phyloP scores from a whole-genome alignment of 2,888 invertebrate species.

The Yponomeuta plumbellus region DNA sequence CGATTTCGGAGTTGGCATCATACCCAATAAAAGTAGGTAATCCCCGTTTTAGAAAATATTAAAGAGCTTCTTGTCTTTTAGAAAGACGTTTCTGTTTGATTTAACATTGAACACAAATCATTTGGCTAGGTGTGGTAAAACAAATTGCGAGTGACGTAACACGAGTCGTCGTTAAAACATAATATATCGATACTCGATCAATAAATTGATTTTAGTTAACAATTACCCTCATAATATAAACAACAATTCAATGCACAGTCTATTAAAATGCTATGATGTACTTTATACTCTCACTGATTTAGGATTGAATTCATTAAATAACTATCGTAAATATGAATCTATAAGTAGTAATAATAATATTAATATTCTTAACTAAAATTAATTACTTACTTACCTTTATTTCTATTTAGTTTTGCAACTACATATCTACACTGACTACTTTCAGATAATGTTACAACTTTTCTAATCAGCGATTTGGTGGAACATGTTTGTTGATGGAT shows the following conservation, averaged over 20 bases:
- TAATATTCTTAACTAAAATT: no score
- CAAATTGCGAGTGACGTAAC: not conserved
- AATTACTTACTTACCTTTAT: not conserved
- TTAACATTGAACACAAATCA: not conserved
- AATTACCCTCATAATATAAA: not conserved
- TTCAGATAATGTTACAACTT: slow-evolving; percentile 1
- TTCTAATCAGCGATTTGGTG: not conserved
- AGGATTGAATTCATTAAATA: slow-evolving; percentile 26
- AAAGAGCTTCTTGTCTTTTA: no score
- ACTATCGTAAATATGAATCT: slow-evolving; percentile 8
- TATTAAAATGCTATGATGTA: slow-evolving; percentile 15
- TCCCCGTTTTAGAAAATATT: no score
- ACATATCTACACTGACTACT: not conserved
- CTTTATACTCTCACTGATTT: slow-evolving; percentile 39
- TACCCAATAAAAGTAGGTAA: no score
- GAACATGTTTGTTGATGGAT: no score
- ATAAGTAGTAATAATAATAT: not conserved
- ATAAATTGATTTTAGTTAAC: not conserved
- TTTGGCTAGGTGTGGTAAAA: not conserved
- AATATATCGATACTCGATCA: not conserved
- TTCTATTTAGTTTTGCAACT: slow-evolving; percentile 4
- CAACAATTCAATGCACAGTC: slow-evolving; percentile 11
- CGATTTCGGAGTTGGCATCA: no score
- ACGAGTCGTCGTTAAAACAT: not conserved
- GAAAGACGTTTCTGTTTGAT: no score